Evolutionary conservation across 2,888 invertebrate species (phyloP), one percentile per base, ranked within the genome.

Genomic region (Polietes domitor): DNA sequence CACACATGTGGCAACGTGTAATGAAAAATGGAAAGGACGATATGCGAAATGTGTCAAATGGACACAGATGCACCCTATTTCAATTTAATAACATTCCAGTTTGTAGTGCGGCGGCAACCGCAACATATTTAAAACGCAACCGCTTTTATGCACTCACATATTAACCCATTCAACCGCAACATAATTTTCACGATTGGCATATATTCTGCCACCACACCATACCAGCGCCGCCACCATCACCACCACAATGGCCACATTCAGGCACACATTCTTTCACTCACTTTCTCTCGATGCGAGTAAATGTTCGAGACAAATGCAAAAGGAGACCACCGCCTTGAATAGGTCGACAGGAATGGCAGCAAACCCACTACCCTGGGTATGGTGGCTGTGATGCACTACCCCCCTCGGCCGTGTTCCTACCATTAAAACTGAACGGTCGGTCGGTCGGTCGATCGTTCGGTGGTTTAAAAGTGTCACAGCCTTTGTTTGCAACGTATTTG

Each of bases 81-180:
- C 81, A 76, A 70, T 81, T 79, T 61, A 79, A 81, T 70, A 70
- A 72, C 78, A 68, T 78, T 78, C 74, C 76, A 84, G 71, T 72
- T 61, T 28, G 50, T 37, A 58, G 63, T 68, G 63, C 68, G 43
- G 61, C 74, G 70, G 76, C 61, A 81, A 84, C 84, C 84, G 72
- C 84, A 84, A 84, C 84, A 84, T 79, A 84, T 84, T 84, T 81
- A 81, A 84, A 84, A 84, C 55, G 78, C 73, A 84, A 84, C 84
- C 84, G 79, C 84, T 84, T 70, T 84, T 84, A 84, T 84, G 84
- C 84, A 84, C 84, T 84, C 84, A 77, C 84, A 84, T 84, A 84
- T 84, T 84, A 84, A 84, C 84, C 84, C 84, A 79, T 76, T 84
- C 73, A 70, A 84, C 84, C 84, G 61, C 84, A 84, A 81, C 84